phyloP scores from a whole-genome alignment of 2,113 vertebrate genomes.

The Phoenicopterus ruber region DNA sequence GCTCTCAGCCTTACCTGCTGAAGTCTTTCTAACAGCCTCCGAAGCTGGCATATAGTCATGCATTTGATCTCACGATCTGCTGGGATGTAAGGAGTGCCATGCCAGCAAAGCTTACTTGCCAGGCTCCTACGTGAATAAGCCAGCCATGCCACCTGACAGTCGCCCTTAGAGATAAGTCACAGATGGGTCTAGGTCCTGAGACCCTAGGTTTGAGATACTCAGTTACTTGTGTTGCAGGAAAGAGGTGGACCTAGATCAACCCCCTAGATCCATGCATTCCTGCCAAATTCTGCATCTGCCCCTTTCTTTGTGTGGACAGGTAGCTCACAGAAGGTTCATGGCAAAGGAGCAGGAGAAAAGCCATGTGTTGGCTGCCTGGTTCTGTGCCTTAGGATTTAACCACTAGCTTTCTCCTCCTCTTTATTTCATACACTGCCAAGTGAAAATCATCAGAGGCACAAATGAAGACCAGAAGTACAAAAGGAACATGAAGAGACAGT shows the following conservation, averaged over 20 bases:
- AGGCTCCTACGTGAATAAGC: not conserved
- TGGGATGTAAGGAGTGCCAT: not conserved
- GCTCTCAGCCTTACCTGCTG: slow-evolving; percentile 1
- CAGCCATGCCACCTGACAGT: not conserved
- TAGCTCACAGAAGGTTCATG: not conserved
- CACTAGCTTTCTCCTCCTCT: not conserved
- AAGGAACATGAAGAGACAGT: not conserved
- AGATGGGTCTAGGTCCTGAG: not conserved
- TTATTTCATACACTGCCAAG: not conserved
- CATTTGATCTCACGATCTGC: not conserved
- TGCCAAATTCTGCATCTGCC: not conserved
- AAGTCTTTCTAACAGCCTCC: not conserved
- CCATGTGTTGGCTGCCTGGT: not conserved
- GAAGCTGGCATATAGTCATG: not conserved
- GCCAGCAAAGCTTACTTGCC: not conserved
- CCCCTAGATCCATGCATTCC: not conserved
- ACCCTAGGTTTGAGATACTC: not conserved
- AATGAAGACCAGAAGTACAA: not conserved
- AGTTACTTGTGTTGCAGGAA: not conserved
- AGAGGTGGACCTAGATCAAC: not conserved
- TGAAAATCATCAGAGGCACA: not conserved
- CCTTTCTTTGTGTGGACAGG: not conserved
- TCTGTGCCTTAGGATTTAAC: not conserved
- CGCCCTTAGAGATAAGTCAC: not conserved
- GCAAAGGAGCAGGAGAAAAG: not conserved